A percentile compares a stretch with the other conserved stretches of the same genome.
Conservation (phyloP, 92 coral and sea anemone genomes). For the Ricordea florida region DNA sequence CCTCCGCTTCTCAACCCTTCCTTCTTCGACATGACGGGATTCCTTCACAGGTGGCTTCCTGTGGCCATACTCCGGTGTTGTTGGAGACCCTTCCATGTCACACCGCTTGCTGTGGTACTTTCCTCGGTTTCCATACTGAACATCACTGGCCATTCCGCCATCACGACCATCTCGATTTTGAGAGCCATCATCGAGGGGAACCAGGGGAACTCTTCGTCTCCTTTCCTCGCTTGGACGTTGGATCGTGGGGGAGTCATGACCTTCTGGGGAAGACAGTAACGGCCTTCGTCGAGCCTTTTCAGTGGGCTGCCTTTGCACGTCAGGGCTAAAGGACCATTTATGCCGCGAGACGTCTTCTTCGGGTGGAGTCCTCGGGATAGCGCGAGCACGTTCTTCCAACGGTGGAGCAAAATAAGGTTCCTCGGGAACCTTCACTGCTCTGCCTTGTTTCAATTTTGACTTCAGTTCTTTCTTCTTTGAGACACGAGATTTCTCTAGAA, state of each 20-base stretch:
- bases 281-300: conserved; percentile 17
- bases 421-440: neutral
- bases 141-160: neutral
- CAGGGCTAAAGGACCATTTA: conserved; percentile 9
- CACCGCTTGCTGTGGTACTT: conserved; percentile 14
- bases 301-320: neutral
- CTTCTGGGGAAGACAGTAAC: conserved; percentile 28
- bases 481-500: neutral
- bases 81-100: neutral
- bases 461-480: conserved; percentile 12
- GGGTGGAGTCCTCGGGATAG: neutral
- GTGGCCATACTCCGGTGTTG: neutral
- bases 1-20: conserved; percentile 64
- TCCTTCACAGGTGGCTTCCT: conserved; percentile 2
- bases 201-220: conserved; percentile 18
- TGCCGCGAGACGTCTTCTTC: conserved; percentile 5
- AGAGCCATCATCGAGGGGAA: conserved; percentile 2
- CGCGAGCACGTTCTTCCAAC: neutral
- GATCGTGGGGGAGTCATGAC: conserved; percentile 2
- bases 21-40: conserved; percentile 52
- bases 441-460: neutral
- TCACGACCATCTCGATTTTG: neutral
- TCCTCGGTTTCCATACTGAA: neutral
- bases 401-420: conserved; percentile 1
- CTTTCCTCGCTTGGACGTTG: conserved; percentile 1